These are phyloP conservation scores for Cheilosia vernalis DNA, from an alignment of 2,888 invertebrate genomes.

Conservation along the genomic window DNA sequence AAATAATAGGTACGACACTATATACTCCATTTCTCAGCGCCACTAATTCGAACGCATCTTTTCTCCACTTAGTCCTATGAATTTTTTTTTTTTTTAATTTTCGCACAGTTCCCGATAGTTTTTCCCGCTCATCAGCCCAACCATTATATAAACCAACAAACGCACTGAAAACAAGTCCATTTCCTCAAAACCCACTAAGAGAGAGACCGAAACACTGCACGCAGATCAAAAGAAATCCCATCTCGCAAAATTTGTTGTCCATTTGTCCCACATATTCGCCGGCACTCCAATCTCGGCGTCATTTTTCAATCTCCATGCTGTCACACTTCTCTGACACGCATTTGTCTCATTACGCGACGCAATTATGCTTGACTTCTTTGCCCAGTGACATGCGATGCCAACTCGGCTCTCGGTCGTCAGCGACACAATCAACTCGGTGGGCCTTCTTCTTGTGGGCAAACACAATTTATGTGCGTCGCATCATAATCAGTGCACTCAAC, in stretches of 20 bases:
- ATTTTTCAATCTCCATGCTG: slow-evolving; percentile 69
- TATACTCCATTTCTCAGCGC: too few species aligned
- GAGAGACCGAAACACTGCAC: neutral
- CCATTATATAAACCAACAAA: neutral
- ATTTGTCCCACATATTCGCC: slow-evolving; percentile 54
- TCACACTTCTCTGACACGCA: slow-evolving; percentile 68
- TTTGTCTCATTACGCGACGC: slow-evolving; percentile 70
- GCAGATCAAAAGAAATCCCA: slow-evolving; percentile 52
- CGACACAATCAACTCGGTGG: slow-evolving; percentile 14
- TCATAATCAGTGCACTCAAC: slow-evolving; percentile 70
- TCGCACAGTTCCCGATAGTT: too few species aligned
- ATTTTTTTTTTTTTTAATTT: too few species aligned
- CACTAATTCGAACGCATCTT: too few species aligned
- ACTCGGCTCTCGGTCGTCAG: slow-evolving; percentile 20
- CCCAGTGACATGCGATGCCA: slow-evolving; percentile 45
- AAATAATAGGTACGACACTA: too few species aligned
- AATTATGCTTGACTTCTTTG: slow-evolving; percentile 59
- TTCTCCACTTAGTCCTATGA: too few species aligned
- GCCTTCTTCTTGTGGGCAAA: slow-evolving; percentile 51
- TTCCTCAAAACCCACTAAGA: slow-evolving; percentile 17
- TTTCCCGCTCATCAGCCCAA: too few species aligned
- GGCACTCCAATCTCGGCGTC: slow-evolving; percentile 25
- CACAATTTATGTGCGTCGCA: slow-evolving; percentile 60
- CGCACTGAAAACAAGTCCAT: neutral
- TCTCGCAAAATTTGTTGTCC: slow-evolving; percentile 27